phyloP scores from a whole-genome alignment of 2,113 vertebrate species.

The Alaudala cheleensis region DNA sequence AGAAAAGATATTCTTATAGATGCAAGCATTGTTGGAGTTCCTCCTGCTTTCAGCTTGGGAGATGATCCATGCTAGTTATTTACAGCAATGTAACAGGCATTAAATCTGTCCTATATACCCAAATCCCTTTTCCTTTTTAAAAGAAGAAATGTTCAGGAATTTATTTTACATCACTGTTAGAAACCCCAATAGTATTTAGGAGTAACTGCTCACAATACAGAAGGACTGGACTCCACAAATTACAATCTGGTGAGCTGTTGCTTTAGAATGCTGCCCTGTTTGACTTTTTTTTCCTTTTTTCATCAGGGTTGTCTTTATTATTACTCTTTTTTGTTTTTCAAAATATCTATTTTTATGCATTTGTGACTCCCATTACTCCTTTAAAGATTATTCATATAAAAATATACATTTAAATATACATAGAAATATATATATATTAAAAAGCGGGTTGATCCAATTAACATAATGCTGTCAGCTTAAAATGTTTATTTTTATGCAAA shows the following conservation, averaged over 20 bases:
- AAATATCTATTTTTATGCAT: slow-evolving; percentile 67
- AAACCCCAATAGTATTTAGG: background rate
- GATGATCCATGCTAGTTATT: background rate
- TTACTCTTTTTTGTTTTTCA: background rate
- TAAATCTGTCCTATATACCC: background rate
- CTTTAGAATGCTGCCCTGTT: slow-evolving; percentile 17
- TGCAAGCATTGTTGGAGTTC: background rate
- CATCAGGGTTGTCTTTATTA: background rate
- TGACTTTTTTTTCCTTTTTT: background rate
- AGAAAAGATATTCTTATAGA: background rate
- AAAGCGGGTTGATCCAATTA: slow-evolving; percentile 1
- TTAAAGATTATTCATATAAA: slow-evolving; percentile 38
- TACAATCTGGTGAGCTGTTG: background rate
- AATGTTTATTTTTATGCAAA: slow-evolving; percentile 59
- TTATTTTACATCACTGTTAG: background rate
- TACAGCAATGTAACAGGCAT: background rate
- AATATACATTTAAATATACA: slow-evolving; percentile 41
- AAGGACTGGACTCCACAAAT: slow-evolving; percentile 11
- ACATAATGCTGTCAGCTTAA: slow-evolving; percentile 23
- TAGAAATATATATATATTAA: slow-evolving; percentile 2
- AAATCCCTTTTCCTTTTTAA: background rate
- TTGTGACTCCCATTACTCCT: slow-evolving; percentile 46
- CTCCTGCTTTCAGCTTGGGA: background rate
- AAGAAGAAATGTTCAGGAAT: background rate
- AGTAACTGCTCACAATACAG: slow-evolving; percentile 4